Base-by-base conservation (phyloP, 2,888 invertebrate genomes). In the Metalampra italica region DNA sequence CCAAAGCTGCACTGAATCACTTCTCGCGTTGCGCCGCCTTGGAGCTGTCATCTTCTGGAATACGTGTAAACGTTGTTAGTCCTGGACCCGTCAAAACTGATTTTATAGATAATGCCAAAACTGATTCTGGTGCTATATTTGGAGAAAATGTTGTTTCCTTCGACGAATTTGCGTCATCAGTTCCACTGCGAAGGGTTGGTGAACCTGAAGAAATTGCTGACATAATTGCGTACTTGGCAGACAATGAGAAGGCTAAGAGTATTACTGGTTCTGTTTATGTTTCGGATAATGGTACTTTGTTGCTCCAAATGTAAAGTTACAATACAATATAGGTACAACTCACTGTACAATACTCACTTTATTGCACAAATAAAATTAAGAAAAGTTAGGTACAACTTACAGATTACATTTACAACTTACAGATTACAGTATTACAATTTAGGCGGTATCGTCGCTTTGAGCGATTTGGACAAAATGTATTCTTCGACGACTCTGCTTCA, bases 1-100 rank as follows among this genome's bases (percentile, higher is more conserved):
- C 94, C 11, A 96, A 96, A 78, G 88, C 94, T 29, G 94, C 93
- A 1, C 61, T 95, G 11, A 94, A 95, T 71, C 93, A 94, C 62
- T 91, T 96, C 52, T 94, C 94, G 0, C 79, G 91, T 54, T 93
- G 93, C 65, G 79, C 91, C 5, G 95, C 95, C 2, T 70, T 95
- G 37, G 95, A 93, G 60, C 71, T 93, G 12, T 91, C 91, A 45
- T 52, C 73, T 0, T 82, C 88, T 55, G 85, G 73, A 0, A 91
- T 95, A 0, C 78, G 94, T 46, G 94, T 94, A 0, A 95, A 95
- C 70, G 82, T 91, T 40, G 92, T 95, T 0, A 93, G 92, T 65
- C 95, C 95, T 12, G 95, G 95, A 7, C 94, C 95, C 0, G 91
- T 93, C 0, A 93, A 40, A n/a, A 75, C 78, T 0, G 64, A 70